phyloP scores from a whole-genome alignment of 2,797 vertebrate species.

The Acanthurus leucopareius region DNA sequence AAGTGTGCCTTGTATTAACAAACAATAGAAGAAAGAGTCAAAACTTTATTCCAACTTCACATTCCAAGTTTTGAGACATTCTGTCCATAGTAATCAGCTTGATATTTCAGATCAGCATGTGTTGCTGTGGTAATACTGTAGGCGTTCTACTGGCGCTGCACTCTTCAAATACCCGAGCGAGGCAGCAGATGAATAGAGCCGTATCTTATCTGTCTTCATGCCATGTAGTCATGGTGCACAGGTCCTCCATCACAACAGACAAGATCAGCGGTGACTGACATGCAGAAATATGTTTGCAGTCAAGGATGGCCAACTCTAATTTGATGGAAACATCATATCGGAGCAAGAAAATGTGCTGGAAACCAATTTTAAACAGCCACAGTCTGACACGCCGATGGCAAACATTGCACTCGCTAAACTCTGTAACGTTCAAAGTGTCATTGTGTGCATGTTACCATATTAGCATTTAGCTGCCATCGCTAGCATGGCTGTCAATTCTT shows the following conservation, averaged over 20 bases:
- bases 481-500: too few species aligned
- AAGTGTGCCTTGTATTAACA: not conserved
- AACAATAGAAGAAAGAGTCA: not conserved
- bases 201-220: slow-evolving; percentile 18
- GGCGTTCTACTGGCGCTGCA: not conserved
- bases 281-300: slow-evolving; percentile 25
- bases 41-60: too few species aligned
- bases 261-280: slow-evolving; percentile 21
- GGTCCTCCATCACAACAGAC: slow-evolving; percentile 39
- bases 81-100: not conserved
- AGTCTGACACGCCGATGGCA: not conserved
- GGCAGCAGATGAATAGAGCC: slow-evolving; percentile 14
- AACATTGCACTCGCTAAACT: not conserved
- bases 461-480: not conserved
- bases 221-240: not conserved
- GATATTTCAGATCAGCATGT: not conserved
- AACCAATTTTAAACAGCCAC: not conserved
- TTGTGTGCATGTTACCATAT: not conserved
- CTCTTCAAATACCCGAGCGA: not conserved
- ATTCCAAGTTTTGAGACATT: not conserved
- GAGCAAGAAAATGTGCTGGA: slow-evolving; percentile 7
- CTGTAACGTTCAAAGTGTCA: not conserved
- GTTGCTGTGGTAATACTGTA: not conserved
- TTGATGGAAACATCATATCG: slow-evolving; percentile 17
- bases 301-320: slow-evolving; percentile 15